phyloP scores from a whole-genome alignment of 37 sponge, comb jelly and placozoan species.

The Haliclona indistincta region DNA sequence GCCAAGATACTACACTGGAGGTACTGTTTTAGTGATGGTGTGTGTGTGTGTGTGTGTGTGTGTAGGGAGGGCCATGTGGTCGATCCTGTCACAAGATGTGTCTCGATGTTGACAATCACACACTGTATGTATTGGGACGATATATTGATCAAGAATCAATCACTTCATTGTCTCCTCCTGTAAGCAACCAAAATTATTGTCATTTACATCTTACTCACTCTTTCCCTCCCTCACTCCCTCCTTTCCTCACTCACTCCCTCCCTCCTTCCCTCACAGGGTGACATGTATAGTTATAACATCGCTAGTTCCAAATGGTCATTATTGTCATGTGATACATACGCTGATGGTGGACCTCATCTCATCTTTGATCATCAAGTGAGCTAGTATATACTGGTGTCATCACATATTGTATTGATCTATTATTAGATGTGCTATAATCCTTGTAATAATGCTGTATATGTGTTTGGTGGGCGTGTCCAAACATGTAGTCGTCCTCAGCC shows the following conservation, averaged over 20 bases:
- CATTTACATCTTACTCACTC: not conserved
- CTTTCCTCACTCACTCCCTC: not conserved
- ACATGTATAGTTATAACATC: conserved; percentile 51
- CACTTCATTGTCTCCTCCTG: not conserved
- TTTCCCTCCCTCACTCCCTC: not conserved
- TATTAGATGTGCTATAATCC: conserved; percentile 71
- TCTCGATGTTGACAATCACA: conserved; percentile 44
- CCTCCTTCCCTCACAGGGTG: conserved; percentile 21
- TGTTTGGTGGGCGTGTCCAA: conserved; percentile 81
- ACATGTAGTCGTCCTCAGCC: not conserved
- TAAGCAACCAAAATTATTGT: not conserved
- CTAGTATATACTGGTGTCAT: not conserved
- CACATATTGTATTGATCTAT: too few relatives aligned
- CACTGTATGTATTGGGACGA: conserved; percentile 70
- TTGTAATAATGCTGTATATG: conserved; percentile 53
- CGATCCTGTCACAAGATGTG: conserved; percentile 87
- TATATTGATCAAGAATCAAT: conserved; percentile 39
- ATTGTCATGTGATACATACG: conserved; percentile 45
- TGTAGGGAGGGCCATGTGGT: conserved; percentile 61
- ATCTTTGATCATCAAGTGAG: conserved; percentile 81
- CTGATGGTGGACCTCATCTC: conserved; percentile 70
- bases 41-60: conserved; percentile 35
- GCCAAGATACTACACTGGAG: conserved; percentile 46
- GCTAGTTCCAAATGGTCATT: conserved; percentile 22
- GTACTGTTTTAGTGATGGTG: conserved; percentile 14